Conservation (phyloP, 1,140 invertebrate species). For the Hylaeus anthracinus region DNA sequence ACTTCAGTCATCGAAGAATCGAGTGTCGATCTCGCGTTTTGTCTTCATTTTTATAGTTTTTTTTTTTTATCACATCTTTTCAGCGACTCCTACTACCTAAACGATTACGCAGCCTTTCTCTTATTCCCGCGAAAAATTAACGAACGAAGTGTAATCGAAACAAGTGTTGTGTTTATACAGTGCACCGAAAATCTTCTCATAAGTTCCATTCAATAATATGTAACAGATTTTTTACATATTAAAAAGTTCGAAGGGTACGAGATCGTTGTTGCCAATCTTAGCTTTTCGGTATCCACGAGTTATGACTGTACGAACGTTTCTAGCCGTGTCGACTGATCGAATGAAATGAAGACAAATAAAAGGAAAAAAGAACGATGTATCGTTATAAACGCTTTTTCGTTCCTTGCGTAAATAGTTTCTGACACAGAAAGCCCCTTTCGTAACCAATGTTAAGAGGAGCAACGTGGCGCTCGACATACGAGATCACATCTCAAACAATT, state of each 20-base stretch:
- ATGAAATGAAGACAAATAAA: slow-evolving; percentile 40
- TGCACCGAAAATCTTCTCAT: neutral
- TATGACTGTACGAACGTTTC: neutral
- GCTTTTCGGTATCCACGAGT: neutral
- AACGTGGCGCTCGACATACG: too few relatives aligned
- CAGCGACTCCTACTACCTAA: neutral
- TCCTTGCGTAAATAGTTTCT: neutral
- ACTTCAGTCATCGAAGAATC: neutral
- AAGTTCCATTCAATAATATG: neutral
- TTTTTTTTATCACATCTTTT: neutral
- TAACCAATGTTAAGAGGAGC: neutral
- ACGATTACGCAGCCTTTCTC: neutral
- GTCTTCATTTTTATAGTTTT: neutral
- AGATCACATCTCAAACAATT: neutral
- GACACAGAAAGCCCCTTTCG: neutral
- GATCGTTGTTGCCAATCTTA: neutral
- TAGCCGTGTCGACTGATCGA: slow-evolving; percentile 7
- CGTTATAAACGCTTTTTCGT: neutral
- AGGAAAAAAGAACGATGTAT: slow-evolving; percentile 23
- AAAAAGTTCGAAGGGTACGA: neutral
- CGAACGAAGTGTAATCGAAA: neutral
- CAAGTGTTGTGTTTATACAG: neutral
- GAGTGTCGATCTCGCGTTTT: slow-evolving; percentile 12
- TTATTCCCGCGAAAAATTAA: neutral
- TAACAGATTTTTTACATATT: neutral